Evolutionary conservation across 2,797 vertebrate genomes (phyloP).

Genomic region (Loris lydekkerianus): DNA sequence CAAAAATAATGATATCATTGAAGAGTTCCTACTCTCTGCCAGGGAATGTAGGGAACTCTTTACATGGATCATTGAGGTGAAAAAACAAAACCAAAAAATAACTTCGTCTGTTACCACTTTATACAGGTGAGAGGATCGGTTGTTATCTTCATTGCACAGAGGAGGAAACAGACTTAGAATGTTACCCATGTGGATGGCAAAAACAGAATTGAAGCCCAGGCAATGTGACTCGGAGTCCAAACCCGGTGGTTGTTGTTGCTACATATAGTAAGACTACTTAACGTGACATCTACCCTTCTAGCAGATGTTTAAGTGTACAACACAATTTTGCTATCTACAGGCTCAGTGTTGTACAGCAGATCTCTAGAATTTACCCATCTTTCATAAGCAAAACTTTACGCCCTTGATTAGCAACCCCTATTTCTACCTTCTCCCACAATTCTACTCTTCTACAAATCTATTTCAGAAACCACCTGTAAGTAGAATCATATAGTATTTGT

Average conservation of each 20-base stretch:
- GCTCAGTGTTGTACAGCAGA: neutral
- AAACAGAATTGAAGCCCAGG: neutral
- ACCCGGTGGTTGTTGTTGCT: neutral
- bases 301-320: neutral
- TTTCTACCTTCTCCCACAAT: neutral
- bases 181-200: neutral
- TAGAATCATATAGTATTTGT: neutral
- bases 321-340: neutral
- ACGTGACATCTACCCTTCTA: neutral
- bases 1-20: neutral
- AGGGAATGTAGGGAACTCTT: neutral
- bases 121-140: neutral
- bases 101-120: neutral
- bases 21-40: neutral
- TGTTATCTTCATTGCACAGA: constrained; percentile 6
- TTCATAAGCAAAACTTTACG: neutral
- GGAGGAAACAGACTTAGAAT: neutral
- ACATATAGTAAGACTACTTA: neutral
- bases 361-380: neutral
- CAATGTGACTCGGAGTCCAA: neutral
- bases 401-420: neutral
- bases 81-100: neutral
- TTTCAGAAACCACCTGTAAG: neutral
- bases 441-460: neutral
- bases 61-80: neutral